Percentiles rank a stretch among this genome's conserved stretches.
Conservation (phyloP, 2,113 vertebrate species). For the Thymallus thymallus region DNA sequence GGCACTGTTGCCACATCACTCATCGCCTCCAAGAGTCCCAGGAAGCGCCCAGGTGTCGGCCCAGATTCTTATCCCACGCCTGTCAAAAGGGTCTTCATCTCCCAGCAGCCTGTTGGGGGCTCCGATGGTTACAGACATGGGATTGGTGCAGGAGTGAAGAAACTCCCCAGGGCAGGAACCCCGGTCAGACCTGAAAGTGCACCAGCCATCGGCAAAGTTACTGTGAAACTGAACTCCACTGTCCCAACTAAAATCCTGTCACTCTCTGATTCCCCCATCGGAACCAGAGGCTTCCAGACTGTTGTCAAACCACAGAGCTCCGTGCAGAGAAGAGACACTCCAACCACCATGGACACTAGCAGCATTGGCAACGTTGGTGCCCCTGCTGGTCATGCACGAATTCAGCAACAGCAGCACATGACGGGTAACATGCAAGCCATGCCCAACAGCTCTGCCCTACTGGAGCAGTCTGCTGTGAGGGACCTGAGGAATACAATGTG, state of each 20-base stretch:
- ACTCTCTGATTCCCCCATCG: conserved; percentile 67
- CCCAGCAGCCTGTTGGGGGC: conserved; percentile 70
- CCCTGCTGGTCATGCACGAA: conserved; percentile 77
- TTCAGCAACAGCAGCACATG: conserved; percentile 75
- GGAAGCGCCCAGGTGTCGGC: conserved; percentile 83
- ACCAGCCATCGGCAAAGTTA: conserved; percentile 71
- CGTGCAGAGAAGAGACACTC: conserved; percentile 80
- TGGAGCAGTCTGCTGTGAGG: conserved; percentile 64
- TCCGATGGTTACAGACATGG: conserved; percentile 63
- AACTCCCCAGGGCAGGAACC: conserved; percentile 64
- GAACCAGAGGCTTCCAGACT: conserved; percentile 72
- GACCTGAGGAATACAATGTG: conserved; percentile 83
- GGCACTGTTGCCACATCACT: conserved; percentile 53
- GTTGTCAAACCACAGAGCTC: conserved; percentile 74
- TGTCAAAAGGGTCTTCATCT: conserved; percentile 85
- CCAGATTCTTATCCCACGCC: conserved; percentile 83
- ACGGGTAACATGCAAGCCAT: conserved; percentile 72
- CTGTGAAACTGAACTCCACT: conserved; percentile 65
- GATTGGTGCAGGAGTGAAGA: conserved; percentile 57
- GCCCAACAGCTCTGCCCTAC: conserved; percentile 64
- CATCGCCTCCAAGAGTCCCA: conserved; percentile 81
- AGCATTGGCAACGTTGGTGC: conserved; percentile 70
- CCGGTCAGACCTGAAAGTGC: conserved; percentile 77
- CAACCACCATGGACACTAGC: conserved; percentile 77
- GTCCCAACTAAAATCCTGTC: conserved; percentile 59